phyloP scores from a whole-genome alignment of 2,113 vertebrate genomes.

The Artemisiospiza belli region DNA sequence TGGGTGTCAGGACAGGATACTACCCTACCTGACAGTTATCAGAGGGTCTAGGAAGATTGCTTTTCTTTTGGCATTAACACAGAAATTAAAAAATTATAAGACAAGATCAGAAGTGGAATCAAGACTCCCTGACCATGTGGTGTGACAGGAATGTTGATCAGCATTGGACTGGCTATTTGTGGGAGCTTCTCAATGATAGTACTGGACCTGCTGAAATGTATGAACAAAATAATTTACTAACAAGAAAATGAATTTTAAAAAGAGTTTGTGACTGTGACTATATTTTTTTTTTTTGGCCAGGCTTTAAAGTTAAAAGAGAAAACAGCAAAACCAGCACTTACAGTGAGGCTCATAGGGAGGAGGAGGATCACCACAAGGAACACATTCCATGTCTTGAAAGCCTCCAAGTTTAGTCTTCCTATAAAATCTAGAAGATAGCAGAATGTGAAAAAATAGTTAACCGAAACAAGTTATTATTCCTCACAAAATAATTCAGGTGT shows the following conservation, averaged over 20 bases:
- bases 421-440: constrained; percentile 84
- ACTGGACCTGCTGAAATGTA: neutral
- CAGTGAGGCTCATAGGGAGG: constrained; percentile 95
- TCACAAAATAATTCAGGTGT: neutral
- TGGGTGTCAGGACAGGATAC: neutral
- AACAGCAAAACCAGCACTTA: constrained; percentile 75
- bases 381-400: constrained; percentile 97
- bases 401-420: constrained; percentile 96
- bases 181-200: neutral
- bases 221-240: neutral
- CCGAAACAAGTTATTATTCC: neutral
- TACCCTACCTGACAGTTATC: neutral
- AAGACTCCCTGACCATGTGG: neutral
- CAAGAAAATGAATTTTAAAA: neutral
- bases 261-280: neutral
- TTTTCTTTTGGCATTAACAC: neutral
- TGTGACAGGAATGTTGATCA: neutral
- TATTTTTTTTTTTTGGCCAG: neutral
- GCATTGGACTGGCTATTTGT: neutral
- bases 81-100: neutral
- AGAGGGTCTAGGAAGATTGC: neutral
- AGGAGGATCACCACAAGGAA: constrained; percentile 93
- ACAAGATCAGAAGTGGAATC: neutral
- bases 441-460: neutral
- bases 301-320: neutral